Conservation (phyloP, 2,888 invertebrate species). For the Eupithecia pulchellata region DNA sequence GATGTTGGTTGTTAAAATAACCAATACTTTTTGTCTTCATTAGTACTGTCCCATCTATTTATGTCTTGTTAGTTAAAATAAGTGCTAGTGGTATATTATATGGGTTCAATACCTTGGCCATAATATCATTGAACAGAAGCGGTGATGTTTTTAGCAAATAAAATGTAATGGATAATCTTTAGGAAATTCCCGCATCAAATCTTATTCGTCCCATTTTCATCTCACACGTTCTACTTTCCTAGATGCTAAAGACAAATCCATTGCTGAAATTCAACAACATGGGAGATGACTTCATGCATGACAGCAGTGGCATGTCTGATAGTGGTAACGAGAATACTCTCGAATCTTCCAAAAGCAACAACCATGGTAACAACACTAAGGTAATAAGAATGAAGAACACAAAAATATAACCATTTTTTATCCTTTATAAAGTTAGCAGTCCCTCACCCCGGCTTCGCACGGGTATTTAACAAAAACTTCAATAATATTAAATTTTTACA, state of each 20-base stretch:
- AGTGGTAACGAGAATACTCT: conserved; percentile 75
- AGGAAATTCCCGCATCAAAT: background rate
- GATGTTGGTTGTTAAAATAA: background rate
- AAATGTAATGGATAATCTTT: background rate
- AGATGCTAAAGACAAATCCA: conserved; percentile 79
- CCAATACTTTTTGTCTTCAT: background rate
- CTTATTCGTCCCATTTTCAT: background rate
- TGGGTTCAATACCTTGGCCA: too few species aligned
- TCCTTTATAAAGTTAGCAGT: too few species aligned
- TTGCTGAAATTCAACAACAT: conserved; percentile 68
- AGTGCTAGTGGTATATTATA: too few species aligned
- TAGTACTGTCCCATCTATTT: background rate
- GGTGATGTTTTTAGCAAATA: background rate
- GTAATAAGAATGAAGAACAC: conserved; percentile 18
- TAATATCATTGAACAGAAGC: background rate
- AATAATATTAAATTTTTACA: too few species aligned
- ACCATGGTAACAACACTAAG: conserved; percentile 38
- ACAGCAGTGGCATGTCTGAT: conserved; percentile 73
- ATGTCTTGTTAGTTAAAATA: background rate
- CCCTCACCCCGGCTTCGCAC: too few species aligned
- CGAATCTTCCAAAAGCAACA: conserved; percentile 66
- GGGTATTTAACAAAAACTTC: too few species aligned
- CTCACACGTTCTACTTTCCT: conserved; percentile 12
- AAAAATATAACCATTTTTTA: too few species aligned
- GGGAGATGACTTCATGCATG: conserved; percentile 66